Conservation (phyloP, 2,888 invertebrate genomes). For the Dinocampus coccinellae region DNA sequence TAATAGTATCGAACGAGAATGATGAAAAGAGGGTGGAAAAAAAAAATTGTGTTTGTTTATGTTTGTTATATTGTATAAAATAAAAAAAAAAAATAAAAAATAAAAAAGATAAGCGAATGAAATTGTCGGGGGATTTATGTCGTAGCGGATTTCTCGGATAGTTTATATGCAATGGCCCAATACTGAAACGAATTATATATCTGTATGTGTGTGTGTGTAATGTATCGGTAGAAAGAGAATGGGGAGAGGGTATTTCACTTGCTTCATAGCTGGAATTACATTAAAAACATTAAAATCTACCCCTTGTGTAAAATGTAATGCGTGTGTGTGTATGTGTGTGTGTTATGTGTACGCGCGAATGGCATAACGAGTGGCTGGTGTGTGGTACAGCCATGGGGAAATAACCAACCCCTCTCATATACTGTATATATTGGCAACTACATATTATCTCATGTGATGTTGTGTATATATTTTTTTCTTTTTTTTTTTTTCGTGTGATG, state of each 20-base stretch:
- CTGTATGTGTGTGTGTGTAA: neutral
- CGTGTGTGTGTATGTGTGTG: slow-evolving; percentile 14
- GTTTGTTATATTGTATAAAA: neutral
- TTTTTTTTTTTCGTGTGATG: slow-evolving; percentile 19
- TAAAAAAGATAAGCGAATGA: neutral
- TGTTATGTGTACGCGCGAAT: slow-evolving; percentile 16
- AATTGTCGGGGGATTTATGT: slow-evolving; percentile 22
- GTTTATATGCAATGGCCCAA: slow-evolving; percentile 3
- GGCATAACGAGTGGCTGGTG: slow-evolving; percentile 17
- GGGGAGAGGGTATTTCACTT: slow-evolving; percentile 42
- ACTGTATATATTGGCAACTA: neutral
- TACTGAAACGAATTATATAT: slow-evolving; percentile 19
- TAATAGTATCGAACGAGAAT: neutral
- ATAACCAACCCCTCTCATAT: neutral
- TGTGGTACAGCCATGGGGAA: neutral
- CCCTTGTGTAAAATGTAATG: slow-evolving; percentile 30
- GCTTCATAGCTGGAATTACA: slow-evolving; percentile 52
- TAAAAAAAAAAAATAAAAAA: neutral
- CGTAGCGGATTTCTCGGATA: slow-evolving; percentile 8
- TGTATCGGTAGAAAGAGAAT: neutral
- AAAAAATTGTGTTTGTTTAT: no score
- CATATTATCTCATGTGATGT: neutral
- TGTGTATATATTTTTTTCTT: neutral
- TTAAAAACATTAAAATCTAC: slow-evolving; percentile 58
- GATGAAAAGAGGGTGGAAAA: neutral